Evolutionary conservation across 2,888 invertebrate genomes (phyloP), one percentile per base, ranked within the genome.

Genomic region (Coenonympha arcania): DNA sequence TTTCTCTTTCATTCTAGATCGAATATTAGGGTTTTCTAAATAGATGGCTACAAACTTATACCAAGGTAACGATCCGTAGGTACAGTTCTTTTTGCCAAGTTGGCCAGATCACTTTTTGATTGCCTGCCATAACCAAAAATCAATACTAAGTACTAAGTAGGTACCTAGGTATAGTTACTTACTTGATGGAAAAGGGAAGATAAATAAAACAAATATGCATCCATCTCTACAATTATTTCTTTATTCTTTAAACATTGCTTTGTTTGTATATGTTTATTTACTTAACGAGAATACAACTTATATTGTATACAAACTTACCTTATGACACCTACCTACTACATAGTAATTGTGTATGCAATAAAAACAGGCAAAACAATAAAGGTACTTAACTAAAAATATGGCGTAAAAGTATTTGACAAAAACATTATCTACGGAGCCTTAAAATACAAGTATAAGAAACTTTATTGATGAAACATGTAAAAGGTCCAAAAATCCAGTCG

Each of bases 201-300:
- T 34, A 16, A 44, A 33, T 15, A 16, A 36, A 50, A 50, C 42
- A 6, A 28, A 33, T 46, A 33, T n/a, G n/a, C n/a, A 16, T 19
- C 9, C 31, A 28, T 13, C 15, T 53, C 53, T 53, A 53, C 53
- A 39, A 37, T 45, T 49, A 49, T 22, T 47, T 50, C 19, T 53
- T 53, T 50, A 50, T 53, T 46, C 43, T 47, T 50, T 43, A 53
- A 46, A 53, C 39, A 53, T 31, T 42, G 30, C 19, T 42, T 18
- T 53, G 36, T 46, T 50, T 46, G 37, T 31, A 41, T 36, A 4
- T 20, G 15, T 39, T 40, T 48, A 24, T 39, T 40, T 48, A 48
- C 22, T 26, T 50, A 39, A 50, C 9, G 26, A 37, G 28, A 47
- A 33, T 53, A 50, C 36, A 46, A 26, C 26, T 53, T 37, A 36